These are phyloP conservation scores for Pristionchus arcanus DNA, from an alignment of 2,888 invertebrate species.

Conservation along the genomic window DNA sequence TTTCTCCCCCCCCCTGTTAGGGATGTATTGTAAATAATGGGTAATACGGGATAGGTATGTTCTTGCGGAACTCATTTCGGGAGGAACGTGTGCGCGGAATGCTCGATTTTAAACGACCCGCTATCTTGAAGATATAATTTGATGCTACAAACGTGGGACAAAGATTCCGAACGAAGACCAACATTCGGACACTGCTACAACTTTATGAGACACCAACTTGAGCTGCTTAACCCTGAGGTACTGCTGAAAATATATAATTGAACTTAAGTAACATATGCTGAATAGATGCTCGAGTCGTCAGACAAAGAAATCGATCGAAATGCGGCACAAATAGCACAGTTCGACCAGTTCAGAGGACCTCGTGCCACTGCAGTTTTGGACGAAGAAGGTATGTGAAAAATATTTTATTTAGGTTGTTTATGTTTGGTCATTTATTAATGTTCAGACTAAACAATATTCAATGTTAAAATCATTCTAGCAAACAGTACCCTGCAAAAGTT, in stretches of 20 bases:
- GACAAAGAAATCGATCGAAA: conserved; percentile 60
- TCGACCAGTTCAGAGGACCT: conserved; percentile 54
- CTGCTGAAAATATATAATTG: background rate
- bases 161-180: conserved; percentile 88
- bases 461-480: too few species aligned
- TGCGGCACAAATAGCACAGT: conserved; percentile 25
- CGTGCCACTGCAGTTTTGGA: conserved; percentile 24
- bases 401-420: background rate
- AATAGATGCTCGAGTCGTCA: conserved; percentile 60
- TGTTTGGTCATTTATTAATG: background rate
- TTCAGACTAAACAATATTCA: too few species aligned
- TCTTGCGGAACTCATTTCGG: too few species aligned
- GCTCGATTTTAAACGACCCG: background rate
- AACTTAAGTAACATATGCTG: background rate
- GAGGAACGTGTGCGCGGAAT: too few species aligned
- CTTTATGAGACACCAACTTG: conserved; percentile 51
- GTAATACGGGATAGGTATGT: too few species aligned
- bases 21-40: too few species aligned
- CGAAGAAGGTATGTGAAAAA: background rate
- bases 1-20: too few species aligned
- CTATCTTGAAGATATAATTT: conserved; percentile 84
- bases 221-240: conserved; percentile 34
- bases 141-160: conserved; percentile 92
- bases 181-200: conserved; percentile 83
- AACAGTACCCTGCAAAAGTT: too few species aligned